Evolutionary conservation across 2,797 vertebrate genomes (phyloP).

Genomic region (Microcaecilia unicolor): DNA sequence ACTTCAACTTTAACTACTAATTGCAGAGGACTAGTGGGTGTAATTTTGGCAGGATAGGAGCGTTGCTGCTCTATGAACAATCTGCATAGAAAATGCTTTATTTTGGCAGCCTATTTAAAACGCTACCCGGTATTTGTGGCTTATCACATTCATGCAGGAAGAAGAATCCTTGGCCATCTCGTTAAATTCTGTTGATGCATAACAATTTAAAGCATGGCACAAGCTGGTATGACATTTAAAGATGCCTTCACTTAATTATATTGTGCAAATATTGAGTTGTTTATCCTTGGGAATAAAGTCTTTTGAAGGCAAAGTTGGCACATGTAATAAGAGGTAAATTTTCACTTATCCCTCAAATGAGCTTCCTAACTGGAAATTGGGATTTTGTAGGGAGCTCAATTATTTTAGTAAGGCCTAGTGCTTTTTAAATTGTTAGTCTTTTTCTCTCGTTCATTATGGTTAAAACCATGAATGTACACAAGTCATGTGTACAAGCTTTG

Average conservation of each 20-base stretch:
- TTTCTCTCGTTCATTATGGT: conserved; percentile 25
- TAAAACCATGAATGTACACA: conserved; percentile 17
- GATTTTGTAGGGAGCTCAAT: conserved; percentile 49
- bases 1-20: conserved; percentile 68
- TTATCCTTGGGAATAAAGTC: conserved; percentile 97
- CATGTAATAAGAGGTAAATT: conserved; percentile 73
- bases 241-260: conserved; percentile 99
- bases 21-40: conserved; percentile 67
- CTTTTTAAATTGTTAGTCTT: too few species aligned
- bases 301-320: conserved; percentile 98
- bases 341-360: conserved; percentile 64
- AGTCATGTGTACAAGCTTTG: conserved; percentile 1
- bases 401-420: conserved; percentile 49
- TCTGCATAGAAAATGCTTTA: conserved; percentile 99
- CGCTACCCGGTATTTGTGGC: conserved; percentile 95
- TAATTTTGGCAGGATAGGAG: conserved; percentile 78
- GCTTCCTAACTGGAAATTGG: conserved; percentile 57
- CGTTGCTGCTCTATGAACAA: conserved; percentile 97
- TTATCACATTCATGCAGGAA: conserved; percentile 98
- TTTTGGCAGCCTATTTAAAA: conserved; percentile 99
- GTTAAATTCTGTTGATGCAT: conserved; percentile 99
- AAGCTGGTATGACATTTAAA: conserved; percentile 99
- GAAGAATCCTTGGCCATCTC: conserved; percentile 98
- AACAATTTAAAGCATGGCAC: conserved; percentile 99
- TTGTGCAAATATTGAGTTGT: conserved; percentile 98